A percentile compares a stretch with the other conserved stretches of the same genome.
Evolutionary conservation across 2,797 vertebrate species (phyloP).

Genomic region (Iguana delicatissima): DNA sequence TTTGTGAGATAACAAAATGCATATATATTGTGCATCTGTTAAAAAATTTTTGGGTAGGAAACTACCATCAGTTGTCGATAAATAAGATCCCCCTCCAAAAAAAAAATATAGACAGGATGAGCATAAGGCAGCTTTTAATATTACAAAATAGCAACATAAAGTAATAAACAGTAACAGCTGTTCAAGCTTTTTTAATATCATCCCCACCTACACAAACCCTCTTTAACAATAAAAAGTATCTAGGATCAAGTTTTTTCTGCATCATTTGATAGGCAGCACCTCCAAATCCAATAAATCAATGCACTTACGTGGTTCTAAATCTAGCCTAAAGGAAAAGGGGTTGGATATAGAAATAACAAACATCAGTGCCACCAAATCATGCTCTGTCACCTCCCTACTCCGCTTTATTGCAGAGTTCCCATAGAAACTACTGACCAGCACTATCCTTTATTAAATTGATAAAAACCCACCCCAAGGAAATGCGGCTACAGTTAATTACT

Average conservation of each 20-base stretch:
- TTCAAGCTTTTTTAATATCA: not conserved
- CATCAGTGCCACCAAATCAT: accelerated
- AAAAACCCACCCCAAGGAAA: constrained; percentile 20
- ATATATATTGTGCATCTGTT: not conserved
- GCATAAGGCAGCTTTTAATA: not conserved
- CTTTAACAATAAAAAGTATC: accelerated
- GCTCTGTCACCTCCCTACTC: not conserved
- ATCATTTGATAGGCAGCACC: not conserved
- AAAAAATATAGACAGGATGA: not conserved
- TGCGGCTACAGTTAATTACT: constrained; percentile 9
- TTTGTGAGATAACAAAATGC: not conserved
- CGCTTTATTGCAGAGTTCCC: constrained; percentile 43
- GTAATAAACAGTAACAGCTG: not conserved
- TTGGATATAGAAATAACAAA: not conserved
- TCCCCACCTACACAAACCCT: not conserved
- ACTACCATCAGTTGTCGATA: not conserved
- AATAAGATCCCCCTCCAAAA: not conserved
- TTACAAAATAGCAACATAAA: not conserved
- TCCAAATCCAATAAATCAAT: constrained; percentile 22
- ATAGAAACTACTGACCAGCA: not conserved
- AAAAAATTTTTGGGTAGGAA: not conserved
- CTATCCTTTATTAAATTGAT: not conserved
- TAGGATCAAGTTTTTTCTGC: not conserved
- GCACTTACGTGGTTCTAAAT: accelerated
- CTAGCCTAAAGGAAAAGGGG: not conserved